Evolutionary conservation across 1,140 invertebrate genomes (phyloP).

Genomic region (Nixonia krombeini): DNA sequence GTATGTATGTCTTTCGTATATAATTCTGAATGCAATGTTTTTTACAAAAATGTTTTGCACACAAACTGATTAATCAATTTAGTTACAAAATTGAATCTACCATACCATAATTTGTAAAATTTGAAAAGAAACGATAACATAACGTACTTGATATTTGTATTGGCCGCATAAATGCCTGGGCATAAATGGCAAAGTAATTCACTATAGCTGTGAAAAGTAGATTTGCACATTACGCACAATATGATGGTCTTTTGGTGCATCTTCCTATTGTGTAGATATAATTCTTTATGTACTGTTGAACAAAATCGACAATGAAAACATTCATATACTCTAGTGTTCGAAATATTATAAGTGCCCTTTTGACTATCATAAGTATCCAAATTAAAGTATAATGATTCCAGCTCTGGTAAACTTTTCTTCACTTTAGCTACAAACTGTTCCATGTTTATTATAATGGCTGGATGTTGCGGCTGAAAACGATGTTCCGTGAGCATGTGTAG

Average conservation of each 20-base stretch:
- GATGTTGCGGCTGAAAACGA: constrained; percentile 77
- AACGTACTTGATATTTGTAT: constrained; percentile 78
- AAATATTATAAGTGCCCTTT: constrained; percentile 70
- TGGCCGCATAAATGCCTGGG: constrained; percentile 80
- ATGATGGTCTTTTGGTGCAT: constrained; percentile 86
- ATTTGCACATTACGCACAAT: constrained; percentile 87
- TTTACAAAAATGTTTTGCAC: no score
- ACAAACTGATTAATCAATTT: no score
- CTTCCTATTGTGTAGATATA: constrained; percentile 87
- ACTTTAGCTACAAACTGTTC: constrained; percentile 80
- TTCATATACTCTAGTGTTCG: constrained; percentile 77
- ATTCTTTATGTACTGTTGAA: constrained; percentile 83
- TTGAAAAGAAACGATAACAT: no score
- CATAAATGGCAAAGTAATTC: constrained; percentile 88
- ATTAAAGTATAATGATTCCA: constrained; percentile 79
- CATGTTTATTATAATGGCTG: constrained; percentile 63
- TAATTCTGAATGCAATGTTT: no score
- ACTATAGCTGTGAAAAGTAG: constrained; percentile 87
- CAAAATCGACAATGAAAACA: constrained; percentile 87
- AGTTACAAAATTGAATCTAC: no score
- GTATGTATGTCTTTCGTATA: no score
- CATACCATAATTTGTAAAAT: no score
- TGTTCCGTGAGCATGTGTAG: constrained; percentile 84
- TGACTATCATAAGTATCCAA: constrained; percentile 77
- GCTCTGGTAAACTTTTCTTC: constrained; percentile 75